Conservation (phyloP, 1,140 invertebrate genomes). For the Mycetomoellerius zeteki region DNA sequence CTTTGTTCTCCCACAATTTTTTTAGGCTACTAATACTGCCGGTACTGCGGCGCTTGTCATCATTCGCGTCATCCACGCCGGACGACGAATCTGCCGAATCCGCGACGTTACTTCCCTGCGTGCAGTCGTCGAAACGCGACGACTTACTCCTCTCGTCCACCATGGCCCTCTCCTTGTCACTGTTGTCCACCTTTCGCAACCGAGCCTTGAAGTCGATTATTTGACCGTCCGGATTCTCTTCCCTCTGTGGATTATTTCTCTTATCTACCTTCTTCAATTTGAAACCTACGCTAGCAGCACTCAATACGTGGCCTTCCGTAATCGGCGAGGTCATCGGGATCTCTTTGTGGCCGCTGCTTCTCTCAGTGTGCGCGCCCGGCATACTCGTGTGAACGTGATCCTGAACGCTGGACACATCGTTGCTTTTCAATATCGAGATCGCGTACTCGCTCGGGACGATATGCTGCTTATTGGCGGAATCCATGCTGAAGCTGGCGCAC, state of each 20-base stretch:
- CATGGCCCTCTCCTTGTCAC: slow-evolving; percentile 85
- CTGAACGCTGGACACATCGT: slow-evolving; percentile 56
- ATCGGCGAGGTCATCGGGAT: slow-evolving; percentile 71
- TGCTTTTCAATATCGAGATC: slow-evolving; percentile 75
- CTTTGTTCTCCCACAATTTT: slow-evolving; percentile 95
- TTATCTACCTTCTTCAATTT: slow-evolving; percentile 91
- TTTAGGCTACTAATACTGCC: slow-evolving; percentile 97
- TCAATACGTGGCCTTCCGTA: slow-evolving; percentile 74
- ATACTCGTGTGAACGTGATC: slow-evolving; percentile 51
- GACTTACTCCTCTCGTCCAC: slow-evolving; percentile 69
- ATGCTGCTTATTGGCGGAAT: slow-evolving; percentile 75
- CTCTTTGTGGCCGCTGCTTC: slow-evolving; percentile 67
- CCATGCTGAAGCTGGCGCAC: slow-evolving; percentile 85
- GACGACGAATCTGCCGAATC: slow-evolving; percentile 77
- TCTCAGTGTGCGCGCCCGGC: slow-evolving; percentile 60
- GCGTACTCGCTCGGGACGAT: slow-evolving; percentile 82
- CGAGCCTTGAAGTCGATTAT: slow-evolving; percentile 95
- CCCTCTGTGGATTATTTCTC: slow-evolving; percentile 85
- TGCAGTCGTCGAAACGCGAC: slow-evolving; percentile 71
- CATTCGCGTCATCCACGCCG: slow-evolving; percentile 88
- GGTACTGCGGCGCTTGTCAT: slow-evolving; percentile 96
- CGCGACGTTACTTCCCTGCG: slow-evolving; percentile 75
- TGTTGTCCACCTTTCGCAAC: slow-evolving; percentile 92
- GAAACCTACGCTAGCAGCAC: slow-evolving; percentile 79
- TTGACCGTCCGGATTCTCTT: slow-evolving; percentile 86